Evolutionary conservation across 2,888 invertebrate genomes (phyloP), one percentile per base, ranked within the genome.

Genomic region (Eupithecia inturbata): DNA sequence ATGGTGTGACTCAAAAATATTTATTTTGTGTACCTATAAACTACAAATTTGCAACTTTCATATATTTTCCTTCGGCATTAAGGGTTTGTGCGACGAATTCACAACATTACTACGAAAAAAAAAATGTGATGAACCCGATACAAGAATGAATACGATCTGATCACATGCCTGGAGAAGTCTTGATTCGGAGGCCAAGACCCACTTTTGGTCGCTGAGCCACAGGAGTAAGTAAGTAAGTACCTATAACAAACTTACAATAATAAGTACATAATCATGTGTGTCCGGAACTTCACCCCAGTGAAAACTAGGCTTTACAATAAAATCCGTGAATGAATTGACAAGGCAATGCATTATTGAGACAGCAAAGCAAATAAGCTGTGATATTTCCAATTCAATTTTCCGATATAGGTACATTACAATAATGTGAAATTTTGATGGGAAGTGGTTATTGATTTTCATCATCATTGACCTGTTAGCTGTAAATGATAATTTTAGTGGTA

Each of bases 281-380:
- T 12, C 22, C 14, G 10, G n/a, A 31, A 19, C 62, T 31, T 31
- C 9, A 2, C 31, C 16, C 62, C 19, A 31, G 62, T 62, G 62
- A 62, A 31, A 28, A 31, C 7, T 28, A 62, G 31, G 31, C 62
- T 31, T 62, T 31, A 62, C 19, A 62, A 19, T 31, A 62, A 26
- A 57, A 57, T 22, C 53, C 60, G 14, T 62, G 62, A 74, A 72
- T 77, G 73, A 71, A 76, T 39, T 68, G 70, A 57, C 72, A 45
- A 71, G 60, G 62, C 71, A 62, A 80, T 81, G 79, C 79, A 84
- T 83, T 82, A 81, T 81, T 79, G 81, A 82, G 79, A 76, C 76
- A 74, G 74, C 77, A 36, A 78, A 26, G 82, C 78, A 81, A 80
- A 81, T 77, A 80, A 70, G 73, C 71, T 81, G 80, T 78, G 79